Evolutionary conservation across 2,797 vertebrate genomes (phyloP).

Genomic region (Myioborus miniatus): DNA sequence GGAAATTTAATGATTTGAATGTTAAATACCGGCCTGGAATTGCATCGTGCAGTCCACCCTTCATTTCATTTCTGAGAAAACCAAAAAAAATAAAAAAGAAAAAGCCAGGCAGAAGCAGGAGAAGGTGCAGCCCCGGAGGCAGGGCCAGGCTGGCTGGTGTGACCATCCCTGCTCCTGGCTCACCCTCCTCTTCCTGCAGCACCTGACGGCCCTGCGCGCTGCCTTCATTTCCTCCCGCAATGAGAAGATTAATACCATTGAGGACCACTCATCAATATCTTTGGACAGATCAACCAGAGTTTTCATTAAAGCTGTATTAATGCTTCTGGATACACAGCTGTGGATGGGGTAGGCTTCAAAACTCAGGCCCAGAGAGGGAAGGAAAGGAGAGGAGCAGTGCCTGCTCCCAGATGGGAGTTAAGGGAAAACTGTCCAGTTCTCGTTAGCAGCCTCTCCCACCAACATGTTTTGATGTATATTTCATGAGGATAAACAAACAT

Average conservation of each 20-base stretch:
- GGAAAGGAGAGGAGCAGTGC: not conserved
- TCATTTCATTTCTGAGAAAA: not conserved
- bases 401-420: constrained; percentile 33
- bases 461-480: constrained; percentile 82
- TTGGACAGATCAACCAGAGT: constrained; percentile 80
- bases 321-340: constrained; percentile 77
- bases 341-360: constrained; percentile 61
- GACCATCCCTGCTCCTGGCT: not conserved
- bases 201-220: constrained; percentile 30
- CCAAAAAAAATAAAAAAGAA: not conserved
- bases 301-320: constrained; percentile 82
- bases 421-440: constrained; percentile 7
- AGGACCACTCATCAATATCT: constrained; percentile 80
- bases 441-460: constrained; percentile 63
- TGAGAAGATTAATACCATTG: constrained; percentile 76
- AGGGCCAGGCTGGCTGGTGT: not conserved
- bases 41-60: not conserved
- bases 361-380: not conserved
- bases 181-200: constrained; percentile 33
- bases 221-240: constrained; percentile 76
- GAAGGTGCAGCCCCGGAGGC: not conserved
- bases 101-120: not conserved
- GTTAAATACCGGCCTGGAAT: constrained; percentile 66
- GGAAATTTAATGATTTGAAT: constrained; percentile 60
- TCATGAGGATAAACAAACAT: constrained; percentile 93